Evolutionary conservation across 2,888 invertebrate genomes (phyloP).

Genomic region (Monopis laevigella): DNA sequence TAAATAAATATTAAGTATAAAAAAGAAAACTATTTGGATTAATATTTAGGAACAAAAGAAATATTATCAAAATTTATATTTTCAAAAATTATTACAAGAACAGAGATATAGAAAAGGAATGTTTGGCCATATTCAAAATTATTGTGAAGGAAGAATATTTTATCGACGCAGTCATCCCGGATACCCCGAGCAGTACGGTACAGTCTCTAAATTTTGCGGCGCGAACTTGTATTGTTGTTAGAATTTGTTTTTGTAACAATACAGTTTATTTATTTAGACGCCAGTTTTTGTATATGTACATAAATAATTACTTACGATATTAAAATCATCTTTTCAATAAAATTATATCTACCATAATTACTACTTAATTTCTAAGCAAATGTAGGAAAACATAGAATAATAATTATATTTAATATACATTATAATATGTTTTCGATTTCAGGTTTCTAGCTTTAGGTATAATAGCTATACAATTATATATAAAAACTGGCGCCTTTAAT

Average conservation of each 20-base stretch:
- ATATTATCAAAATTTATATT: conserved; percentile 69
- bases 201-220: conserved; percentile 55
- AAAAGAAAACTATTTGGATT: conserved; percentile 63
- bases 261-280: conserved; percentile 4
- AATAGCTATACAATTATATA: too few relatives aligned
- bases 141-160: conserved; percentile 45
- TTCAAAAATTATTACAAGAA: conserved; percentile 67
- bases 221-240: conserved; percentile 40
- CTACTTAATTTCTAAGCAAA: too few relatives aligned
- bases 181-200: conserved; percentile 48
- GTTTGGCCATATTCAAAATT: conserved; percentile 64
- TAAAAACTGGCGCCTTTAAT: conserved; percentile 46
- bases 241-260: not conserved
- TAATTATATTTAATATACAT: too few relatives aligned
- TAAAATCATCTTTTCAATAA: too few relatives aligned
- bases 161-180: conserved; percentile 59
- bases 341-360: too few relatives aligned
- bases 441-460: too few relatives aligned
- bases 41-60: conserved; percentile 67
- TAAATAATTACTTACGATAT: too few relatives aligned
- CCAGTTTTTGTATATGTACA: conserved; percentile 1
- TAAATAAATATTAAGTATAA: conserved; percentile 68
- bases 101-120: conserved; percentile 61
- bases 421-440: too few relatives aligned
- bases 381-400: too few relatives aligned